A percentile compares a stretch with the other conserved stretches of the same genome.
Conservation (phyloP, 2,888 invertebrate species). For the Heliconius ismenius region DNA sequence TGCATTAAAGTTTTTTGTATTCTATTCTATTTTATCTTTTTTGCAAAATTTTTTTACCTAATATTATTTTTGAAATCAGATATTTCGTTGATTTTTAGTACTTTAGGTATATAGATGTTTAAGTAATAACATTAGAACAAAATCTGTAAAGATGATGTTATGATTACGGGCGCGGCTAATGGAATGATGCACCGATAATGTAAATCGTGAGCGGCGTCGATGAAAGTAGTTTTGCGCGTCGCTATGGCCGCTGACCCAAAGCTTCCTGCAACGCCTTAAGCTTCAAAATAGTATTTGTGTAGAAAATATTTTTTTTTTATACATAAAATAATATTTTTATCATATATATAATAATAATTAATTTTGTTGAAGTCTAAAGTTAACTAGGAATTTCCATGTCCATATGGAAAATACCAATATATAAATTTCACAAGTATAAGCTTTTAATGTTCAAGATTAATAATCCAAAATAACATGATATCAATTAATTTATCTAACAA, state of each 20-base stretch:
- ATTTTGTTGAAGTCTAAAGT: no score
- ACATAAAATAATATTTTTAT: not conserved
- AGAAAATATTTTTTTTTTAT: not conserved
- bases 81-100: not conserved
- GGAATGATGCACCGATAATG: constrained; percentile 50
- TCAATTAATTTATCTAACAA: constrained; percentile 1
- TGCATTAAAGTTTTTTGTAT: no score
- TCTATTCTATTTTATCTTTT: not conserved
- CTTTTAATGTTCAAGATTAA: not conserved
- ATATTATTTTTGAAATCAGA: not conserved
- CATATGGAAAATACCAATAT: not conserved
- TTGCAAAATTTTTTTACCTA: no score
- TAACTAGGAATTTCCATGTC: no score
- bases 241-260: constrained; percentile 45
- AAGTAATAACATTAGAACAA: constrained; percentile 38
- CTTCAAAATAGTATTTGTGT: constrained; percentile 33
- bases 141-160: constrained; percentile 42
- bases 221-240: constrained; percentile 51
- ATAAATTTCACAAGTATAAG: not conserved
- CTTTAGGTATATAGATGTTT: constrained; percentile 26
- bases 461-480: not conserved
- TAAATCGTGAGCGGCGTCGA: constrained; percentile 49
- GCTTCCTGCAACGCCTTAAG: constrained; percentile 43
- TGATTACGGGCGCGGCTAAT: constrained; percentile 46
- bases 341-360: no score